Evolutionary conservation across 1,140 invertebrate genomes (phyloP), one percentile per base, ranked within the genome.

Genomic region (Caerostris darwini): DNA sequence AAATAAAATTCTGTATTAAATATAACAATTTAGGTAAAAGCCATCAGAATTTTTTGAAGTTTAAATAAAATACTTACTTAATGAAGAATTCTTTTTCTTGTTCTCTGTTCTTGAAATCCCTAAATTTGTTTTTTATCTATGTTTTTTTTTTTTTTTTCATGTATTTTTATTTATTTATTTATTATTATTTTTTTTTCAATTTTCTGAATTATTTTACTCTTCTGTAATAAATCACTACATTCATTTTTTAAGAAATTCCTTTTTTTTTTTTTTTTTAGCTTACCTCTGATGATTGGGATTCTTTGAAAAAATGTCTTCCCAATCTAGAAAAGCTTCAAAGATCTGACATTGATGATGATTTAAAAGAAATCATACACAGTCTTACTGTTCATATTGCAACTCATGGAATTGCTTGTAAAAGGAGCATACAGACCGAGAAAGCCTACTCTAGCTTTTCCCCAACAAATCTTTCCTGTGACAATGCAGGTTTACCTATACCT

Each of bases 301-400:
- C 53, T 3, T 14, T 94, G 8, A 90, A 94, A 53, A 54, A 69
- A 53, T 94, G 93, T 58, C 10, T 94, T 34, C 88, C 93, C 53
- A 90, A 59, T 50, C 85, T 94, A 53, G 6, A 94, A 54, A 90
- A 67, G 17, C 67, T 94, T 10, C 58, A 67, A 19, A 53, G 67
- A 69, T 81, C 71, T 85, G 57, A 82, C 6, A 90, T 90, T 81
- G 88, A 94, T 67, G 5, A 53, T 7, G 87, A 83, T 54, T 69
- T 94, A 17, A 94, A 94, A 59, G 87, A 90, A 17, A 90, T 94
- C 34, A 67, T 90, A 12, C 69, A 69, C 7, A 85, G 82, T 85
- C 69, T 94, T 67, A n/a, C 86, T 4, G 69, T 69, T 50, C 69
- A 83, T n/a, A 90, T 94, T 67, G 59, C 87, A 4, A 94, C 93